Base-by-base conservation (phyloP, 2,888 invertebrate genomes). In the Brachypalpus laphriformis region DNA sequence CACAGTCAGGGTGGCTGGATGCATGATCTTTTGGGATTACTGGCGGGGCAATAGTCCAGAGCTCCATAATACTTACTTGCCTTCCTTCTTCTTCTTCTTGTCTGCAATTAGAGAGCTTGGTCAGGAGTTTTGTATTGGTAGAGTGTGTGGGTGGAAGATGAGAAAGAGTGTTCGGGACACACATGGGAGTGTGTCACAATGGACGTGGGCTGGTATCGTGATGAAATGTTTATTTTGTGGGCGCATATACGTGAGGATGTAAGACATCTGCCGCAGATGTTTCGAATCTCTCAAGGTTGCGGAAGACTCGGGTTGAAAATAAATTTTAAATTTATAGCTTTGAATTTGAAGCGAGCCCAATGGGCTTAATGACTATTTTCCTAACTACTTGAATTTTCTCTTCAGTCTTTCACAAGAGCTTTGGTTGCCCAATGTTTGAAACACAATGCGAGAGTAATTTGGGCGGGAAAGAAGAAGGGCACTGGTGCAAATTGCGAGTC, bases 51-150 rank as follows among this genome's bases (percentile, higher is more conserved):
- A 34, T 28, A 65, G 25, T 34, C 45, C 20, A 11, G 9, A 22
- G 47, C 42, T 57, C 2, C 7, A 18, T 18, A 37, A 14, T 45
- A 54, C 14, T 0, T 8, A n/a, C n/a, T n/a, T n/a, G n/a, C n/a
- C n/a, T 11, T 49, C 11, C 9, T 34, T 18, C 16, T 49, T 61
- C 37, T 66, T 68, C 14, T 63, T 61, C 11, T 47, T 68, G 57
- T 14, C 20, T 56, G 51, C 85, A 81, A 65, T 81, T 80, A 75
- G 80, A 75, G 65, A 75, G 65, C 54, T 57, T 82, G 82, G 82
- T 56, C 82, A 75, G 81, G 54, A 78, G 72, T 72, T 51, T n/a
- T 61, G 42, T 72, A 59, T 54, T 80, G 14, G 25, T 70, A 25
- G 16, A 0, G 31, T 25, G 68, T 45, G 85, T 81, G 66, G 80